These are phyloP conservation scores for Ailuropoda melanoleuca DNA, from an alignment of 2,113 vertebrate species.

Conservation along the genomic window DNA sequence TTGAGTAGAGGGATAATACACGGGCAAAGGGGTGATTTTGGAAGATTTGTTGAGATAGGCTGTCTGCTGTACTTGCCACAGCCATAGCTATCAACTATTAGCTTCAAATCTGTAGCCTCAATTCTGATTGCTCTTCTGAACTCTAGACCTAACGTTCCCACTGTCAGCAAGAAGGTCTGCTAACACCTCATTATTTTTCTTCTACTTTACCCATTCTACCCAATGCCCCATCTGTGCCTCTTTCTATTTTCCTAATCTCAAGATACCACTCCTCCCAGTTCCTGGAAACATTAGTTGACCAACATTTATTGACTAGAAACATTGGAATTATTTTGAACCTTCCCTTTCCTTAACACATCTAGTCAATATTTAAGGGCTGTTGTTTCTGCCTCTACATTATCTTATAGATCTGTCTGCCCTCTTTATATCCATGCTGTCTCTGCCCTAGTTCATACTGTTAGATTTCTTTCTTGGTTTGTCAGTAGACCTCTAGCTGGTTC, in stretches of 20 bases:
- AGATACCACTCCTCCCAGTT: background rate
- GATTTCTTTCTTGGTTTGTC: background rate
- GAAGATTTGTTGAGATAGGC: background rate
- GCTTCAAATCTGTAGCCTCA: background rate
- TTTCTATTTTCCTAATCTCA: background rate
- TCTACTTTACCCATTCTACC: background rate
- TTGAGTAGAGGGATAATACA: background rate
- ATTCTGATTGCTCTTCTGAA: conserved; percentile 10
- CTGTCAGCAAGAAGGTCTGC: background rate
- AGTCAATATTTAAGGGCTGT: background rate
- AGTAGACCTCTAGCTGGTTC: background rate
- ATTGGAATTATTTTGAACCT: background rate
- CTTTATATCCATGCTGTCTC: background rate
- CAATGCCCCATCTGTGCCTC: background rate
- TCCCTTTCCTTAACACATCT: background rate
- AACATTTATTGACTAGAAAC: background rate
- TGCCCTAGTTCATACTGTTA: background rate
- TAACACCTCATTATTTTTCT: background rate
- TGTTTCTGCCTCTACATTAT: background rate
- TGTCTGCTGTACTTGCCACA: background rate
- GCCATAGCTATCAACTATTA: background rate
- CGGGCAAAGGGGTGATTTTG: background rate
- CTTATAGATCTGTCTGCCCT: background rate
- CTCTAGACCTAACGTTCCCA: background rate
- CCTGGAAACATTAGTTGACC: background rate